phyloP scores from a whole-genome alignment of 2,113 vertebrate genomes.

The Xenus cinereus region DNA sequence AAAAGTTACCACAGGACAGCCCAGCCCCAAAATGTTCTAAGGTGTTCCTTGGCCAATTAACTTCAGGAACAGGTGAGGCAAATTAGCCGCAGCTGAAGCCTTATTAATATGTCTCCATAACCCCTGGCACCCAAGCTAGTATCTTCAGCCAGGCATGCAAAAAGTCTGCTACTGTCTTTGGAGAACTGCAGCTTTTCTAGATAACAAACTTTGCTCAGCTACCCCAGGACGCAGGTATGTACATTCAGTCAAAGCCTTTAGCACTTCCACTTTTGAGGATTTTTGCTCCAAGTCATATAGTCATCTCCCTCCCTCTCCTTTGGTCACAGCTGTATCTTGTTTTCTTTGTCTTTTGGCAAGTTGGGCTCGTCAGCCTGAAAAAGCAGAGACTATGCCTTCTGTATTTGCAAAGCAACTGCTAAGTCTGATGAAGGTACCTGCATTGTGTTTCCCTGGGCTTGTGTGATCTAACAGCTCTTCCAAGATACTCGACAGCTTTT shows the following conservation, averaged over 20 bases:
- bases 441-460: neutral
- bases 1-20: neutral
- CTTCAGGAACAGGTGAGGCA: neutral
- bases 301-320: neutral
- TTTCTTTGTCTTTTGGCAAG: neutral
- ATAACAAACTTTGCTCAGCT: neutral
- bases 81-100: neutral
- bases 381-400: neutral
- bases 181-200: neutral
- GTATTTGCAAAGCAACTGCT: neutral
- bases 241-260: neutral
- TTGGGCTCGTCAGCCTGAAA: neutral
- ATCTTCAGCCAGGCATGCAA: rapidly evolving
- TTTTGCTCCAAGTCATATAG: neutral
- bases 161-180: rapidly evolving
- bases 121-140: rapidly evolving
- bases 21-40: neutral
- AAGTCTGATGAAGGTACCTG: neutral
- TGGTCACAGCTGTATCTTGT: neutral
- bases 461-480: neutral
- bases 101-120: rapidly evolving
- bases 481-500: neutral
- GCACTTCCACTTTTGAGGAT: neutral
- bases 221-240: neutral
- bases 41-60: neutral